Percentiles rank a stretch among this genome's conserved stretches.
These are phyloP conservation scores for Acrobeloides nanus DNA, from an alignment of 2,888 invertebrate genomes.

Conservation along the genomic window DNA sequence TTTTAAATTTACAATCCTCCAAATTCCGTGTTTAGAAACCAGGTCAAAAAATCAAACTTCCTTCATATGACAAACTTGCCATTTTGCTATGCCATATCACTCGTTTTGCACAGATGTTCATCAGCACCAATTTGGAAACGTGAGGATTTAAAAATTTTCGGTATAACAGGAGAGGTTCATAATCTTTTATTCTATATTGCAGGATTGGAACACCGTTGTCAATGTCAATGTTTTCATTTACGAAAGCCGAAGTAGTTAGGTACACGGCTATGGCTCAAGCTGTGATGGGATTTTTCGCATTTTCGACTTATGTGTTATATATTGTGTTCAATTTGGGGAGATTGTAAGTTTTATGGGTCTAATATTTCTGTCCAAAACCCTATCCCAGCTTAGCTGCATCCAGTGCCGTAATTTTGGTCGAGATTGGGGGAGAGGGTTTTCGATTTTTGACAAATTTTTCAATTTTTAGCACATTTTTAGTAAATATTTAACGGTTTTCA, in stretches of 20 bases:
- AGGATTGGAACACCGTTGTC: constrained; percentile 52
- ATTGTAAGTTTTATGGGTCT: constrained; percentile 16
- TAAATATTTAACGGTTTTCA: too few relatives aligned
- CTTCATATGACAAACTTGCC: constrained; percentile 32
- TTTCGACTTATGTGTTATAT: constrained; percentile 51
- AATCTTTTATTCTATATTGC: constrained; percentile 12
- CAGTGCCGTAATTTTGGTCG: not conserved
- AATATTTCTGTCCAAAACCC: not conserved
- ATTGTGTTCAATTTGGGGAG: constrained; percentile 44
- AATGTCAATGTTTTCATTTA: constrained; percentile 56
- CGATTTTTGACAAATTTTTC: too few relatives aligned
- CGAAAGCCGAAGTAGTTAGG: constrained; percentile 51
- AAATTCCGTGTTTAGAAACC: constrained; percentile 2
- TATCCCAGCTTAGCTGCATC: not conserved
- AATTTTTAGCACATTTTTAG: too few relatives aligned
- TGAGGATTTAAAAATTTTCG: constrained; percentile 3
- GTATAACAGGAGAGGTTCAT: not conserved
- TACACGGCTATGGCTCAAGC: constrained; percentile 54
- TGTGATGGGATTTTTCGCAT: constrained; percentile 35
- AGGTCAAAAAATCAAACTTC: constrained; percentile 18
- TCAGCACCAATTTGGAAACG: constrained; percentile 56
- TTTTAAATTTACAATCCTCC: not conserved
- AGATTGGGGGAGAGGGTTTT: too few relatives aligned
- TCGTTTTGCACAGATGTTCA: constrained; percentile 55
- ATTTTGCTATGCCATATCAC: constrained; percentile 32